Base-by-base conservation (phyloP, 2,113 vertebrate species). In the Coptodon rendalli region DNA sequence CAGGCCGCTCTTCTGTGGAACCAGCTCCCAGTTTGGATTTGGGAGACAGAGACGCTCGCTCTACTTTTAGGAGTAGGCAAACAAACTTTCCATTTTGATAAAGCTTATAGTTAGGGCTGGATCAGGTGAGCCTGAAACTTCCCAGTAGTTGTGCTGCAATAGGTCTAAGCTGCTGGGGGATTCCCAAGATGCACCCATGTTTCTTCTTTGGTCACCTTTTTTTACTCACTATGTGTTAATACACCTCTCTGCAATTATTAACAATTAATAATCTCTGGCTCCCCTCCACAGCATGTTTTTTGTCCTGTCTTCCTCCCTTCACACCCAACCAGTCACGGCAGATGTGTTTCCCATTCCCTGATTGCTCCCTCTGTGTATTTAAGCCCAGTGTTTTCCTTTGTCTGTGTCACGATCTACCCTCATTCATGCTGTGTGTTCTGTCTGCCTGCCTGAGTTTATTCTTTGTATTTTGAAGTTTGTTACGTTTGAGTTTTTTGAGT, bases 251-350 rank as follows among this genome's bases (percentile, higher is more conserved):
- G 57, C 57, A 61, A 31, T 31, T 61, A 9, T 61, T 31, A 61
- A 34, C 1, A 3, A 61, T 34, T 61, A 61, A 19, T 3, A 10
- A 61, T 34, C 29, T 61, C 57, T 6, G 16, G 1, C 29, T 61
- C 1, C 8, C 16, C 27, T 61, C 57, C 27, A 17, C 16, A 19
- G 9, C 29, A 61, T 61, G 3, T 34, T 16, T 61, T 61, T 61
- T 17, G 57, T 34, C 17, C 57, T 19, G 8, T 61, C 3, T 34
- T 61, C 1, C 57, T 10, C 57, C 57, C 29, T 61, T 34, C 29
- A 34, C 1, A 59, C 27, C 27, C 56, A 59, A 59, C 56, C 0
- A 59, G 56, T 59, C 0, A 59, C 24, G 34, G 7, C 34, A 34
- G 34, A 34, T 34, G 27, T 57, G 54, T 27, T 56, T 0, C 54